Conservation (phyloP, 2,888 invertebrate genomes). For the Metallyticus violacea region DNA sequence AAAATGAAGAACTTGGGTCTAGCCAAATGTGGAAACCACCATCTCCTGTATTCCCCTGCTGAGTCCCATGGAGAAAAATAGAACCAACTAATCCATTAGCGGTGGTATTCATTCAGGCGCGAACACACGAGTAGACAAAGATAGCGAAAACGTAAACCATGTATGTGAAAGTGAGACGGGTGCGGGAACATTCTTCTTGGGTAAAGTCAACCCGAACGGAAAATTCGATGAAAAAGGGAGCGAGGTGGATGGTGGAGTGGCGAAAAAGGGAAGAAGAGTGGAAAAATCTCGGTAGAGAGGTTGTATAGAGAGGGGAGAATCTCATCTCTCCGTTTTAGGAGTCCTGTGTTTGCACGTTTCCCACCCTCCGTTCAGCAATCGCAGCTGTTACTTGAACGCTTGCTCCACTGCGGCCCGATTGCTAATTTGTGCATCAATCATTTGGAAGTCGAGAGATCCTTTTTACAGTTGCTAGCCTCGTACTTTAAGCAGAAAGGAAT, state of each 20-base stretch:
- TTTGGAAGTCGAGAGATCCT: conserved; percentile 6
- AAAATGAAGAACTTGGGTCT: conserved; percentile 32
- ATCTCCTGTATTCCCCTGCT: not conserved
- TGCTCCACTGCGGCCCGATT: not conserved
- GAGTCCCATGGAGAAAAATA: not conserved
- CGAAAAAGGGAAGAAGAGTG: not conserved
- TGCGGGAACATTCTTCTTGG: not conserved
- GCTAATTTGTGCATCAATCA: conserved; percentile 31
- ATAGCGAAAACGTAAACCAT: not conserved
- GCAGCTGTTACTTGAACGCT: conserved; percentile 21
- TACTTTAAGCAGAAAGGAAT: conserved; percentile 1
- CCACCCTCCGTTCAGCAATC: not conserved
- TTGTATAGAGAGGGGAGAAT: not conserved
- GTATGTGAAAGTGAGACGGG: not conserved
- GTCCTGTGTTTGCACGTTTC: not conserved
- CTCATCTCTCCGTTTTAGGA: not conserved
- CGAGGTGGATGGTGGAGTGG: not conserved
- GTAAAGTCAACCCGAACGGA: not conserved
- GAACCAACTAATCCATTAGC: conserved; percentile 21
- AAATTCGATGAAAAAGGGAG: not conserved
- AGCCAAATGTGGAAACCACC: conserved; percentile 36
- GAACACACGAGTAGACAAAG: conserved; percentile 1
- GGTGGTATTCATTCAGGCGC: conserved; percentile 14
- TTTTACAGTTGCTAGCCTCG: not conserved
- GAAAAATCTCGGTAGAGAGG: not conserved